Evolutionary conservation across 2,888 invertebrate genomes (phyloP).

Genomic region (Himalopsyche anomala): DNA sequence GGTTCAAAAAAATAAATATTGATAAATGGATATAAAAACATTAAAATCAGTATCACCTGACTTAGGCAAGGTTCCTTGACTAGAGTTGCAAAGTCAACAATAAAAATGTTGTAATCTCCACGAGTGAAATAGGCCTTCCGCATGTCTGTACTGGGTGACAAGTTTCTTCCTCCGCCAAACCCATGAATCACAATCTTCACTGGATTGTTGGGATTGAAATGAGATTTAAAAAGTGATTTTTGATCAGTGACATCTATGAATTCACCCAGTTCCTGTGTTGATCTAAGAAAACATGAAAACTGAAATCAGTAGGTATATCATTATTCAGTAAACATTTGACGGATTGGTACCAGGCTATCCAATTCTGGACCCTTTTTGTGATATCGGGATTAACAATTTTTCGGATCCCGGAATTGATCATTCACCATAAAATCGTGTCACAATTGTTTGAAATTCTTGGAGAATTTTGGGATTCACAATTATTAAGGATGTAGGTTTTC

Average conservation of each 20-base stretch:
- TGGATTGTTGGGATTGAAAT: slow-evolving; percentile 86
- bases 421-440: too few relatives aligned
- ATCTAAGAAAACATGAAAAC: slow-evolving; percentile 72
- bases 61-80: slow-evolving; percentile 90
- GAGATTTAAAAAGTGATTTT: slow-evolving; percentile 84
- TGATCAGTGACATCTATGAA: slow-evolving; percentile 83
- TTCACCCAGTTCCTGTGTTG: slow-evolving; percentile 85
- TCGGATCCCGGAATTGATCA: too few relatives aligned
- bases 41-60: slow-evolving; percentile 75
- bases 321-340: too few relatives aligned
- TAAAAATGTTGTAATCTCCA: slow-evolving; percentile 90
- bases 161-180: slow-evolving; percentile 89
- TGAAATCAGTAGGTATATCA: too few relatives aligned
- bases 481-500: too few relatives aligned
- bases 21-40: slow-evolving; percentile 1
- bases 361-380: too few relatives aligned
- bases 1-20: background rate
- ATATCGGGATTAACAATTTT: too few relatives aligned
- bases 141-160: slow-evolving; percentile 90
- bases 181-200: slow-evolving; percentile 95
- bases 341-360: slow-evolving; percentile 60
- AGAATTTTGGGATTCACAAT: too few relatives aligned
- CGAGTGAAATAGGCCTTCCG: slow-evolving; percentile 87
- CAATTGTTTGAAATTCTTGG: too few relatives aligned
- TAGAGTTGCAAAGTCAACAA: slow-evolving; percentile 89